Percentiles rank a stretch among this genome's conserved stretches.
These are phyloP conservation scores for Trichoplax adhaerens DNA, from an alignment of 37 sponge, comb jelly and placozoan species.

Conservation along the genomic window DNA sequence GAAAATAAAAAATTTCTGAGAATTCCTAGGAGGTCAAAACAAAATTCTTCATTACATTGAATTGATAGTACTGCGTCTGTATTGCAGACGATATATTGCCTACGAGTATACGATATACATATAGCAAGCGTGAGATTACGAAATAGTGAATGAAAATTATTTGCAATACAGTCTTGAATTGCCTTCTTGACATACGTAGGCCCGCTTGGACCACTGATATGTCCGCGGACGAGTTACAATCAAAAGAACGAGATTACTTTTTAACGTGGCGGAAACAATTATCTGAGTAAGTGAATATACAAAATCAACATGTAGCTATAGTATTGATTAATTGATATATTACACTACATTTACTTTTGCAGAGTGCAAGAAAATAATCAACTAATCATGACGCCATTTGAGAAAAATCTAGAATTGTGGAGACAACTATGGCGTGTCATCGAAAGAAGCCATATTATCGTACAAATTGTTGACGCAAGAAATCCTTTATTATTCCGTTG, in stretches of 20 bases:
- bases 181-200: neutral
- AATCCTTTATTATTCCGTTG: constrained; percentile 72
- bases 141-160: too few relatives aligned
- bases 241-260: constrained; percentile 43
- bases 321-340: too few relatives aligned
- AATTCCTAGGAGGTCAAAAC: constrained; percentile 59
- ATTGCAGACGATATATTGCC: too few relatives aligned
- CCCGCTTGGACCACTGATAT: constrained; percentile 31
- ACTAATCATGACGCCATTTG: constrained; percentile 50
- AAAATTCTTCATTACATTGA: too few relatives aligned
- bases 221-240: constrained; percentile 30
- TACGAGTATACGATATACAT: too few relatives aligned
- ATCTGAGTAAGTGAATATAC: constrained; percentile 4
- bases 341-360: too few relatives aligned
- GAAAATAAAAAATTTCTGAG: constrained; percentile 40
- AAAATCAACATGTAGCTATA: too few relatives aligned
- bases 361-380: constrained; percentile 38
- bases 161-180: too few relatives aligned
- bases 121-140: too few relatives aligned
- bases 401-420: constrained; percentile 58
- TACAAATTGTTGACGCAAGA: constrained; percentile 87
- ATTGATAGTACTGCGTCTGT: too few relatives aligned
- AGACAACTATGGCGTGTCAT: constrained; percentile 58
- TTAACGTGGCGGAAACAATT: constrained; percentile 40
- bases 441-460: constrained; percentile 64